A percentile compares a stretch with the other conserved stretches of the same genome.
phyloP scores from a whole-genome alignment of 35 echinoderm and acorn worm genomes.

The Stichopus chloronotus region DNA sequence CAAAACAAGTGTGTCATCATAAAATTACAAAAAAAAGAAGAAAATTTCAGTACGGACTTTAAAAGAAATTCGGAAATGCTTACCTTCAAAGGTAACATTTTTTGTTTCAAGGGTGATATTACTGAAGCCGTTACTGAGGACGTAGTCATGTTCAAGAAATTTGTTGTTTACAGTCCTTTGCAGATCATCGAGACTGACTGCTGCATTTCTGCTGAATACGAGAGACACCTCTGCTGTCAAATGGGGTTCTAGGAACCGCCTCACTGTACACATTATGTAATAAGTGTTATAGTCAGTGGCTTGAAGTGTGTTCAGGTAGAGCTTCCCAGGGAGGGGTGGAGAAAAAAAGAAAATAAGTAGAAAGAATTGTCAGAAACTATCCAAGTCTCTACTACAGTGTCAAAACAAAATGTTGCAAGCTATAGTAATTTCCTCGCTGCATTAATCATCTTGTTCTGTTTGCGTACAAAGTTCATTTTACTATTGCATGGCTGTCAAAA shows the following conservation, averaged over 20 bases:
- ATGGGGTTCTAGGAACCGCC: not conserved
- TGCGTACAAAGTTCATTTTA: too few species aligned
- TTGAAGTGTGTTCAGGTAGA: not conserved
- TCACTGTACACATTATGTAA: conserved; percentile 1
- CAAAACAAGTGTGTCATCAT: not conserved
- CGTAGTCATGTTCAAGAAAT: not conserved
- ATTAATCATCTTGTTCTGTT: too few species aligned
- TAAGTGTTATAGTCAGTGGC: not conserved
- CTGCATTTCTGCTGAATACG: not conserved
- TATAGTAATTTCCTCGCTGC: too few species aligned
- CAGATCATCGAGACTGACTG: not conserved
- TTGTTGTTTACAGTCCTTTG: not conserved
- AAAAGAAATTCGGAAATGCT: not conserved
- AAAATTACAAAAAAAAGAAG: not conserved
- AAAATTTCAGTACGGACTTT: not conserved
- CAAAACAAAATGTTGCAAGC: too few species aligned
- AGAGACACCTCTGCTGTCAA: not conserved
- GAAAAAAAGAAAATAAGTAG: not conserved
- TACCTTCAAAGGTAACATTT: conserved; percentile 21
- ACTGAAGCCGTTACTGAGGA: not conserved
- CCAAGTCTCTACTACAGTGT: too few species aligned
- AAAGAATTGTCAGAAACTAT: too few species aligned
- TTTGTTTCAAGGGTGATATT: conserved; percentile 1
- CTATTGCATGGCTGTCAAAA: too few species aligned
- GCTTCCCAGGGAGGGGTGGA: not conserved